These are phyloP conservation scores for Thumatha senex DNA, from an alignment of 2,888 invertebrate species.

Conservation along the genomic window DNA sequence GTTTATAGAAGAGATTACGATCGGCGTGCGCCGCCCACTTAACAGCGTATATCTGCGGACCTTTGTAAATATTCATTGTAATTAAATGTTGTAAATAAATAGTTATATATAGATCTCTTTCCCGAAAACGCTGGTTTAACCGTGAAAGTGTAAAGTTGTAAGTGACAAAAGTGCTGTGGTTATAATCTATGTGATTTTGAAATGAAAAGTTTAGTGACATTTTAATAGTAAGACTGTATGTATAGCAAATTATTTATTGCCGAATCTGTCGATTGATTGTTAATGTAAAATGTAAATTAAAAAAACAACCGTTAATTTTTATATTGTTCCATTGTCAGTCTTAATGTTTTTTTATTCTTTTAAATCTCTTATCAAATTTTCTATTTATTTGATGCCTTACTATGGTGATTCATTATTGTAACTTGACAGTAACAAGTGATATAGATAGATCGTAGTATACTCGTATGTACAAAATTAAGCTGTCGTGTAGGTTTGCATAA, in stretches of 20 bases:
- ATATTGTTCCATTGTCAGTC: conserved; percentile 70
- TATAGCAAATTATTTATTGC: conserved; percentile 81
- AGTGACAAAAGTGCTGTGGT: conserved; percentile 82
- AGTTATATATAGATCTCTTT: conserved; percentile 53
- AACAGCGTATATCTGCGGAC: conserved; percentile 31
- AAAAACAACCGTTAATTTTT: conserved; percentile 68
- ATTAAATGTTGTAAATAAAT: conserved; percentile 68
- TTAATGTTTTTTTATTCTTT: conserved; percentile 51
- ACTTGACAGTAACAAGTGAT: conserved; percentile 72
- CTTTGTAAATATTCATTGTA: conserved; percentile 67
- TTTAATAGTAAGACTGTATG: conserved; percentile 78
- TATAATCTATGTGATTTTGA: conserved; percentile 77
- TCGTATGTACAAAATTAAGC: conserved; percentile 79
- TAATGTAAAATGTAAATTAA: conserved; percentile 72
- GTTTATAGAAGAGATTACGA: conserved; percentile 86
- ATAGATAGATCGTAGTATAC: conserved; percentile 69
- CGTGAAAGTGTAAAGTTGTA: conserved; percentile 68
- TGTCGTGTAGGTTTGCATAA: conserved; percentile 73
- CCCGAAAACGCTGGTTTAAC: conserved; percentile 62
- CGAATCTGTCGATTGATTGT: conserved; percentile 70
- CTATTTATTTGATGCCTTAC: conserved; percentile 68
- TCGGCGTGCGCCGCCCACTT: conserved; percentile 85
- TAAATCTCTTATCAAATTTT: conserved; percentile 57
- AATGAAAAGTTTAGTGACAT: conserved; percentile 62
- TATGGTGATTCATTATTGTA: conserved; percentile 53